Evolutionary conservation across 2,113 vertebrate genomes (phyloP).

Genomic region (Uria lomvia): DNA sequence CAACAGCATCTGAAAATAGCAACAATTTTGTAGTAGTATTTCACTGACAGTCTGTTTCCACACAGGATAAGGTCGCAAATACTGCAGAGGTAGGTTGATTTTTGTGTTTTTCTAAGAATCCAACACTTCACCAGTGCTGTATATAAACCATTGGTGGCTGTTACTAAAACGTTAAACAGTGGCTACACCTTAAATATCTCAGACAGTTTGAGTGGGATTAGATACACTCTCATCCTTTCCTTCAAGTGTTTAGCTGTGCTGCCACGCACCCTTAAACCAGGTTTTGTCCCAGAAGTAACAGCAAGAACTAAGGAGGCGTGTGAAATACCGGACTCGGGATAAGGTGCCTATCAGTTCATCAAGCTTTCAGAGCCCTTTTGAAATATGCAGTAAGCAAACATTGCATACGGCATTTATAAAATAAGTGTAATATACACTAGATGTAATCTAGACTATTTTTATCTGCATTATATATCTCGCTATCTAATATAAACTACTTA

Average conservation of each 20-base stretch:
- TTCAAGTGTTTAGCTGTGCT: not conserved
- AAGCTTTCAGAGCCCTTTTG: not conserved
- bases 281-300: not conserved
- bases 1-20: not conserved
- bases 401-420: not conserved
- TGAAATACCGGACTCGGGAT: not conserved
- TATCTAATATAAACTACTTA: slow-evolving; percentile 53
- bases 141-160: not conserved
- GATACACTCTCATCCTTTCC: not conserved
- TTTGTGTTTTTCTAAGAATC: not conserved
- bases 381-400: not conserved
- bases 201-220: not conserved
- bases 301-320: not conserved
- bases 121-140: not conserved
- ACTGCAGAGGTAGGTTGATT: not conserved
- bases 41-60: not conserved
- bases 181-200: not conserved
- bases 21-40: not conserved
- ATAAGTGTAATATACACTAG: not conserved
- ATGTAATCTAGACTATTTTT: slow-evolving; percentile 10
- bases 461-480: not conserved
- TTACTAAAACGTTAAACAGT: not conserved
- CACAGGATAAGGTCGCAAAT: not conserved
- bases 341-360: not conserved
- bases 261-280: not conserved